phyloP scores from a whole-genome alignment of 2,888 invertebrate species.

The Rhamnusium bicolor region DNA sequence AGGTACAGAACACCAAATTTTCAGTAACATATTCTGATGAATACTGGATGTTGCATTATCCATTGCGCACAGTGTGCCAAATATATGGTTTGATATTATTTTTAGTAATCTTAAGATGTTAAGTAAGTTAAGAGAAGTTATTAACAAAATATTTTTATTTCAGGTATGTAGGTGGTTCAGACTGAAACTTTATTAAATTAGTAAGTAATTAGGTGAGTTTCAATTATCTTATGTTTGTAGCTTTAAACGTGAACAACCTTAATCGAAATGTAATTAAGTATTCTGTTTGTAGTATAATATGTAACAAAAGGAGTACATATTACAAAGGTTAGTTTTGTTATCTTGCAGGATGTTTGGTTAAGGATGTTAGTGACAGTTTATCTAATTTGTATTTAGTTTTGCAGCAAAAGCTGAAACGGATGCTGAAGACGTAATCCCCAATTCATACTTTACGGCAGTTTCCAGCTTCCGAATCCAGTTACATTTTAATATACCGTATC shows the following conservation, averaged over 20 bases:
- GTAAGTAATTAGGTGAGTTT: neutral
- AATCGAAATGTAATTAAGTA: neutral
- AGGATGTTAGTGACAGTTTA: constrained; percentile 36
- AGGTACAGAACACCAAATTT: no score
- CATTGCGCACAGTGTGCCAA: no score
- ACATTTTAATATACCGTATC: neutral
- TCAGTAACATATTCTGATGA: no score
- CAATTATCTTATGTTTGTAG: neutral
- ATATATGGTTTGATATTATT: neutral
- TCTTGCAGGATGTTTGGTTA: constrained; percentile 24
- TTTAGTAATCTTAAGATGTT: neutral
- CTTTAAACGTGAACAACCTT: neutral
- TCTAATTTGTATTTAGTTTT: constrained; percentile 35
- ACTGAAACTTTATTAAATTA: constrained; percentile 10
- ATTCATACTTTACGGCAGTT: constrained; percentile 1
- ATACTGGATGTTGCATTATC: no score
- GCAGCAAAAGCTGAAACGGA: constrained; percentile 16
- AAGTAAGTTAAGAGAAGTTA: neutral
- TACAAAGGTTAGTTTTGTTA: constrained; percentile 33
- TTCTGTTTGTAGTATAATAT: constrained; percentile 4
- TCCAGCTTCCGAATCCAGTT: constrained; percentile 5
- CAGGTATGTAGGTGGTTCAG: neutral
- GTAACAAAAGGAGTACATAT: constrained; percentile 28
- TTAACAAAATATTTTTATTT: neutral
- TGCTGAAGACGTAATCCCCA: constrained; percentile 22